Percentiles rank a stretch among this genome's conserved stretches.
phyloP scores from a whole-genome alignment of 1,140 invertebrate genomes.

The Elysia chlorotica region DNA sequence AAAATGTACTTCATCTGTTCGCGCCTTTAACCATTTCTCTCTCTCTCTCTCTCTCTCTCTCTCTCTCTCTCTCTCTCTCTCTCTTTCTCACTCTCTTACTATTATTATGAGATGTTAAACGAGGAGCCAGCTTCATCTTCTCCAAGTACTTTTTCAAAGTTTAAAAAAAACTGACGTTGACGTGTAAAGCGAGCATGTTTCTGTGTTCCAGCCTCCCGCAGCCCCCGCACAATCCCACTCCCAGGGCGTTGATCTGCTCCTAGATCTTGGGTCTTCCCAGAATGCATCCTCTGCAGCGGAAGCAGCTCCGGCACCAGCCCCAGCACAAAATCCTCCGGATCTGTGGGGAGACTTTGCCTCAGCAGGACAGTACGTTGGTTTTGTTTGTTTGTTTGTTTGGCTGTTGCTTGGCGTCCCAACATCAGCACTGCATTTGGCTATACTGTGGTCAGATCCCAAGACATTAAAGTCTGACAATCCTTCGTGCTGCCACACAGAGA shows the following conservation, averaged over 20 bases:
- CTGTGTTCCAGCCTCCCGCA: background rate
- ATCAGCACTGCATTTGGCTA: too few species aligned
- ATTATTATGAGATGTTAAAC: slow-evolving; percentile 17
- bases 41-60: too few species aligned
- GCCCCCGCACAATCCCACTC: background rate
- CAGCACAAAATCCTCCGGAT: slow-evolving; percentile 32
- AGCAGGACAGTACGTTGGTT: too few species aligned
- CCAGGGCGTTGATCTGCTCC: slow-evolving; percentile 42
- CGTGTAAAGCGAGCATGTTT: slow-evolving; percentile 12
- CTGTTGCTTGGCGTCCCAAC: too few species aligned
- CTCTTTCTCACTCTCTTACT: background rate
- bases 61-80: too few species aligned
- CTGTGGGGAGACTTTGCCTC: slow-evolving; percentile 54
- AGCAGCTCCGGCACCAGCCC: slow-evolving; percentile 9
- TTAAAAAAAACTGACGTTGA: slow-evolving; percentile 39
- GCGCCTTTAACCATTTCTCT: too few species aligned
- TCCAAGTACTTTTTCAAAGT: background rate
- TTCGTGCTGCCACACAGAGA: too few species aligned
- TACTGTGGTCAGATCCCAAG: too few species aligned
- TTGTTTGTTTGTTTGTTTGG: too few species aligned
- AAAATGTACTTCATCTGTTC: too few species aligned
- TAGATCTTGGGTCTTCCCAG: slow-evolving; percentile 41
- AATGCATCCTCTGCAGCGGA: slow-evolving; percentile 15
- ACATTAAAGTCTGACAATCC: too few species aligned
- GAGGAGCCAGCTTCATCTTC: too few species aligned